Conservation (phyloP, 2,888 invertebrate genomes). For the Metalampra italica region DNA sequence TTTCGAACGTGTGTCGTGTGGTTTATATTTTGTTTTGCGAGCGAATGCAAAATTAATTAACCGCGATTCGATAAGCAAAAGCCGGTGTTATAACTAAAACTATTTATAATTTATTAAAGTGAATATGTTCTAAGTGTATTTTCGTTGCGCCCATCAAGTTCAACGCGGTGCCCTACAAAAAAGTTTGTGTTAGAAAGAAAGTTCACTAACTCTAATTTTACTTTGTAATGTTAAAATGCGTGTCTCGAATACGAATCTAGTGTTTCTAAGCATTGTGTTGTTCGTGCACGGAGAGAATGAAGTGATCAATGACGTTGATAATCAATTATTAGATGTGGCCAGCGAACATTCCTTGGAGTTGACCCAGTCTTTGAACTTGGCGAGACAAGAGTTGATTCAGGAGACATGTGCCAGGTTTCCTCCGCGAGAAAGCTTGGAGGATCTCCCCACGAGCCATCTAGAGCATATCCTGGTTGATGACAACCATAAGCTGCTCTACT, state of each 20-base stretch:
- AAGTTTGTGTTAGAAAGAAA: conserved; percentile 50
- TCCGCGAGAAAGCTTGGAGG: conserved; percentile 56
- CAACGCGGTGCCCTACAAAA: conserved; percentile 50
- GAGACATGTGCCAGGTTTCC: conserved; percentile 78
- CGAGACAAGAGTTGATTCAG: conserved; percentile 80
- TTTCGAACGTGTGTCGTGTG: conserved; percentile 5
- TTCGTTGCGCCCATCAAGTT: conserved; percentile 14
- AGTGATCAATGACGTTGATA: conserved; percentile 32
- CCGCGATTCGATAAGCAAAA: conserved; percentile 6
- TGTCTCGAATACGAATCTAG: conserved; percentile 34
- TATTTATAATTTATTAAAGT: not conserved
- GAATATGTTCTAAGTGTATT: conserved; percentile 5
- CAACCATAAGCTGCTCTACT: conserved; percentile 90
- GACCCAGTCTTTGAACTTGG: conserved; percentile 81
- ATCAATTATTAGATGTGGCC: not conserved
- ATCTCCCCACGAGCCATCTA: conserved; percentile 77
- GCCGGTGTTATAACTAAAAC: conserved; percentile 19
- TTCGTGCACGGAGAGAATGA: conserved; percentile 28
- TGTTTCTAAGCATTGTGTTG: conserved; percentile 43
- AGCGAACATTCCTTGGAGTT: conserved; percentile 75
- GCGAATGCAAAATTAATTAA: conserved; percentile 7
- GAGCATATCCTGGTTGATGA: conserved; percentile 92
- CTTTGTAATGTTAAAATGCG: conserved; percentile 29
- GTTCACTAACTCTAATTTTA: conserved; percentile 23
- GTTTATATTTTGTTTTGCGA: not conserved